These are phyloP conservation scores for Latheticus oryzae DNA, from an alignment of 2,888 invertebrate genomes.

Conservation along the genomic window DNA sequence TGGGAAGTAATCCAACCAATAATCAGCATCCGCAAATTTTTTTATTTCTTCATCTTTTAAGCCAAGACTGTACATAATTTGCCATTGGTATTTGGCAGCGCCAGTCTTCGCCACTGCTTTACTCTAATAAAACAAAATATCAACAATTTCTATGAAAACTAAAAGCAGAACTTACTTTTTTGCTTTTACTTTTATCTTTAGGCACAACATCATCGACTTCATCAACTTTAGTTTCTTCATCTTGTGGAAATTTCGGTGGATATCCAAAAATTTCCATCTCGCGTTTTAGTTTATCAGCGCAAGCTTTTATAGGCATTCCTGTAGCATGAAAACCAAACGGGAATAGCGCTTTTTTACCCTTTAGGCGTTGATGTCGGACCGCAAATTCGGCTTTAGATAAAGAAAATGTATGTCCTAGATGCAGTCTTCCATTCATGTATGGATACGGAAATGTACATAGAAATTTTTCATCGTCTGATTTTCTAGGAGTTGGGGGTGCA, in stretches of 20 bases:
- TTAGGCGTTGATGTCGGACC: constrained; percentile 88
- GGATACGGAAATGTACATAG: constrained; percentile 97
- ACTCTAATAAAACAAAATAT: constrained; percentile 71
- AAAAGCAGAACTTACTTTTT: constrained; percentile 70
- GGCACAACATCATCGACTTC: constrained; percentile 71
- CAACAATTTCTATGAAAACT: not conserved
- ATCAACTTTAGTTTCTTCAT: constrained; percentile 66
- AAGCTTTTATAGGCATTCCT: constrained; percentile 99
- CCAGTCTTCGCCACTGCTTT: constrained; percentile 95
- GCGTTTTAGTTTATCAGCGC: constrained; percentile 95
- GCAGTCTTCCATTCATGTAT: constrained; percentile 98
- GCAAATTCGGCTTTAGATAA: constrained; percentile 98
- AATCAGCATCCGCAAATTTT: constrained; percentile 87
- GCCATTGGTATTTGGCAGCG: constrained; percentile 94
- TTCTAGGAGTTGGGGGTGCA: constrained; percentile 74
- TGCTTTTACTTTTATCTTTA: constrained; percentile 92
- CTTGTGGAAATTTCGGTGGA: constrained; percentile 90
- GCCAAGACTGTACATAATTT: constrained; percentile 96
- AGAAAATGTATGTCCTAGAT: constrained; percentile 97
- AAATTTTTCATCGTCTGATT: constrained; percentile 81
- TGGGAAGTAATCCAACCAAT: constrained; percentile 99
- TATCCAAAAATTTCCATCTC: constrained; percentile 93
- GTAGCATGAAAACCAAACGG: constrained; percentile 99
- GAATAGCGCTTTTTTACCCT: constrained; percentile 91
- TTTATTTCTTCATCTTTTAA: constrained; percentile 91